Base-by-base conservation (phyloP, 1,140 invertebrate genomes). In the Eriocheir sinensis region DNA sequence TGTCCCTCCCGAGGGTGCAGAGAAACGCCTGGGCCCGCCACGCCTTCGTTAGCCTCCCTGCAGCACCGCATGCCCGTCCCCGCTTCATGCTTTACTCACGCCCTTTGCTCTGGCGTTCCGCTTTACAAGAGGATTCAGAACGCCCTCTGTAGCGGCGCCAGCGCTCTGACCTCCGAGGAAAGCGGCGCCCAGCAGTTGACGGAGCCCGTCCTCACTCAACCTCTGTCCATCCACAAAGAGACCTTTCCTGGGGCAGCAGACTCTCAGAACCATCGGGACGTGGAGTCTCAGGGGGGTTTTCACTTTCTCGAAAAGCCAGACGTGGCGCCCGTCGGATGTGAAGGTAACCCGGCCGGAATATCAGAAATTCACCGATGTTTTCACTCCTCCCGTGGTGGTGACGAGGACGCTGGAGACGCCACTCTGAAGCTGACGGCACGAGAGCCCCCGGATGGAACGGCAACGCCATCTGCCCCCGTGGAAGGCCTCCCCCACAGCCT, bases 61-160 rank as follows among this genome's bases (percentile, higher is more conserved):
- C 89, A 94, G 90, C 90, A 89, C 21, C 89, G 80, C 21, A 80
- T 79, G 3, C 41, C 81, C 38, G 85, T 94, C 27, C 94, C 94
- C 17, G 94, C 94, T 38, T 85, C 94, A 8, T 94, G 94, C 83
- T 36, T 94, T 21, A 91, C 72, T 27, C 94, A 94, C 44, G 36
- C 94, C 81, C 89, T 94, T 30, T 94, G 94, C 36, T n/a, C 94
- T 21, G 79, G 89, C 89, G 53, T 86, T 32, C 94, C 94, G 32
- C 94, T 94, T 41, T 94, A 94, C 38, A 91, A 81, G 21, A 94
- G 81, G 88, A 94, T 94, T 34, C 89, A 91, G 34, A 40, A 94
- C 27, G 94, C 48, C 27, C 80, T 94, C 0, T 94, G 94, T 53
- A 32, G 53, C 21, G 44, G 41, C 83, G 32, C 40, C 1, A 44